Conservation (phyloP, 2,113 vertebrate genomes). For the Neolamprologus sp. region DNA sequence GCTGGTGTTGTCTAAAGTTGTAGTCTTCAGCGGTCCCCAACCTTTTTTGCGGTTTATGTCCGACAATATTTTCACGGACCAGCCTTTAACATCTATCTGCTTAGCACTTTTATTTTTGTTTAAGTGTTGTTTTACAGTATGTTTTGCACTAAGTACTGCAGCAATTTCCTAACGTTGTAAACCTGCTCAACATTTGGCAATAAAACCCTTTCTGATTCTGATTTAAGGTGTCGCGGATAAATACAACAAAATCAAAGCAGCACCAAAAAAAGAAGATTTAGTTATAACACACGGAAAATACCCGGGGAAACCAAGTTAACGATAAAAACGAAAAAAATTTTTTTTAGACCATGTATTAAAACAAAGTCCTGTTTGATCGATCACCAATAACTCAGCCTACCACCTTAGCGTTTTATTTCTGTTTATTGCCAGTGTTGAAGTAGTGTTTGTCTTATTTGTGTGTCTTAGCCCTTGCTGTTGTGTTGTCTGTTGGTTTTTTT, state of each 20-base stretch:
- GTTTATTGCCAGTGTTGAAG: too few species aligned
- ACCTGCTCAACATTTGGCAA: neutral
- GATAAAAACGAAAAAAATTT: fast-evolving
- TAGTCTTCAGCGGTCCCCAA: neutral
- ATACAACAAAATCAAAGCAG: neutral
- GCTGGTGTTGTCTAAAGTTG: neutral
- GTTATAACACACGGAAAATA: fast-evolving
- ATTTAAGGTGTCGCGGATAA: fast-evolving
- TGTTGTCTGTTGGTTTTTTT: too few species aligned
- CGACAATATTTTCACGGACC: neutral
- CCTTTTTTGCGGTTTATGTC: neutral
- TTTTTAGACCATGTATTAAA: too few species aligned
- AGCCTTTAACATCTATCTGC: neutral
- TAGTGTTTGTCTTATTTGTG: too few species aligned
- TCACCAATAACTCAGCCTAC: too few species aligned
- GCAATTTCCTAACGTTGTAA: neutral
- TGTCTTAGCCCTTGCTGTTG: too few species aligned
- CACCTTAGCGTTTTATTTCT: too few species aligned
- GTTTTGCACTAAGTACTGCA: neutral
- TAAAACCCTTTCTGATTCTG: neutral
- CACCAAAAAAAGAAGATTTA: fast-evolving
- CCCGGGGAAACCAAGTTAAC: fast-evolving
- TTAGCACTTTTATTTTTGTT: fast-evolving
- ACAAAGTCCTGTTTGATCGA: too few species aligned
- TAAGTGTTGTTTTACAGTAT: neutral